phyloP scores from a whole-genome alignment of 64 coral and sea anemone species.

The Acropora yongei region DNA sequence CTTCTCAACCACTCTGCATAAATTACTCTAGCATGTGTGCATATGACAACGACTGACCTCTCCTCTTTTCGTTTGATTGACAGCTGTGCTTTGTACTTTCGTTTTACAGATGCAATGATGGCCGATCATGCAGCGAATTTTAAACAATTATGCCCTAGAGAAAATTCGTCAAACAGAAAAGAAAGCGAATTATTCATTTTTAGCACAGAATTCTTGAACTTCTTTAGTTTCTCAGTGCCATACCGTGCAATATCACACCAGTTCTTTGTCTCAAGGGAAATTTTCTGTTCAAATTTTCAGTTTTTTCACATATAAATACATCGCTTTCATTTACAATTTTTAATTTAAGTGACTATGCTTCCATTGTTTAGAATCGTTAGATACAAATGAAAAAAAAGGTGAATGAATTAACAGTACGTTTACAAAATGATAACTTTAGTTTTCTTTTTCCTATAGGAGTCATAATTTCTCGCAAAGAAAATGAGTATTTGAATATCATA shows the following conservation, averaged over 20 bases:
- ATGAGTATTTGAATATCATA: not conserved
- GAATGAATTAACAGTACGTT: slow-evolving; percentile 35
- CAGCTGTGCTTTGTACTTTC: not conserved
- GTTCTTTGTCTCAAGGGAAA: slow-evolving; percentile 1
- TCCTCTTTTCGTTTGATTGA: slow-evolving; percentile 24
- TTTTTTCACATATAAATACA: slow-evolving; percentile 34
- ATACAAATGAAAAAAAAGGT: not conserved
- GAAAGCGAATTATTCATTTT: not conserved
- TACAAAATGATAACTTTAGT: not conserved
- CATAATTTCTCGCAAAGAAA: not conserved
- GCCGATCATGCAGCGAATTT: not conserved
- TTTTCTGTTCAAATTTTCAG: slow-evolving; percentile 11
- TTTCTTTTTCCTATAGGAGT: not conserved
- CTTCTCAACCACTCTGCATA: slow-evolving; percentile 9
- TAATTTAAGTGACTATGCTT: slow-evolving; percentile 26
- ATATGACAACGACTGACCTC: not conserved
- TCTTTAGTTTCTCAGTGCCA: slow-evolving; percentile 15
- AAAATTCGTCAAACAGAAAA: not conserved
- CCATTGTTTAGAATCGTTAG: not conserved
- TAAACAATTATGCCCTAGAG: not conserved
- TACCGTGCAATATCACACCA: not conserved
- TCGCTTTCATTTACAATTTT: slow-evolving; percentile 41
- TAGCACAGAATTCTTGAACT: not conserved
- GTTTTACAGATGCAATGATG: not conserved
- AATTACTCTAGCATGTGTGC: not conserved